Evolutionary conservation across 2,113 vertebrate species (phyloP).

Genomic region (Mystacornis crossleyi): DNA sequence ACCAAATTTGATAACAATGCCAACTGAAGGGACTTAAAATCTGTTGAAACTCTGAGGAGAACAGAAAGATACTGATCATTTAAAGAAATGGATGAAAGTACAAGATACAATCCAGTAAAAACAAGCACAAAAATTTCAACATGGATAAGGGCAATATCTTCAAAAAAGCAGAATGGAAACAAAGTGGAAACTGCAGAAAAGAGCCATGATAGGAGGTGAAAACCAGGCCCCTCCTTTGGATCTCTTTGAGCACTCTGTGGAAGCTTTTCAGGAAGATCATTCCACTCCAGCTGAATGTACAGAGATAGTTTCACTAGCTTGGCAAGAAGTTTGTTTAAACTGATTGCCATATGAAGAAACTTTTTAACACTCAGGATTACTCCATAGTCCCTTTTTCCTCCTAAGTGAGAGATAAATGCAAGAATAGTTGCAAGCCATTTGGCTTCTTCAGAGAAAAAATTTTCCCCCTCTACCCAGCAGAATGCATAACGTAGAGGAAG

Average conservation of each 20-base stretch:
- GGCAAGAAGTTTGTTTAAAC: background rate
- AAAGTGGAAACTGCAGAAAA: background rate
- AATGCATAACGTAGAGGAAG: accelerated
- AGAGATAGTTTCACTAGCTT: background rate
- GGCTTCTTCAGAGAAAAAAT: background rate
- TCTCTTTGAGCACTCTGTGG: background rate
- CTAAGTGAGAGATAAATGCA: accelerated
- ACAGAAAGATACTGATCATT: background rate
- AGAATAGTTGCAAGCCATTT: background rate
- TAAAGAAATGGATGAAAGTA: background rate
- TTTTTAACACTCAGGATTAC: background rate
- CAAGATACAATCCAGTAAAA: background rate
- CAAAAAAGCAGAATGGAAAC: background rate
- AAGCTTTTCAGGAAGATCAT: background rate
- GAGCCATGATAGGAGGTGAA: background rate
- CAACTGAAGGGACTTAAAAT: background rate
- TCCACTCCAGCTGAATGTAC: background rate
- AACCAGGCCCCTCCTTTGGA: background rate
- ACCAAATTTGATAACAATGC: background rate
- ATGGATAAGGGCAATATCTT: background rate
- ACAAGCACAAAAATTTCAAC: background rate
- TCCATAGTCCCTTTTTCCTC: background rate
- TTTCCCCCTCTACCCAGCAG: too few species aligned
- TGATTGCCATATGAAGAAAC: background rate
- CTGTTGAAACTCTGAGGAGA: background rate